Percentiles rank a stretch among this genome's conserved stretches.
Conservation (phyloP, 2,888 invertebrate species). For the Callyntrura sp. region DNA sequence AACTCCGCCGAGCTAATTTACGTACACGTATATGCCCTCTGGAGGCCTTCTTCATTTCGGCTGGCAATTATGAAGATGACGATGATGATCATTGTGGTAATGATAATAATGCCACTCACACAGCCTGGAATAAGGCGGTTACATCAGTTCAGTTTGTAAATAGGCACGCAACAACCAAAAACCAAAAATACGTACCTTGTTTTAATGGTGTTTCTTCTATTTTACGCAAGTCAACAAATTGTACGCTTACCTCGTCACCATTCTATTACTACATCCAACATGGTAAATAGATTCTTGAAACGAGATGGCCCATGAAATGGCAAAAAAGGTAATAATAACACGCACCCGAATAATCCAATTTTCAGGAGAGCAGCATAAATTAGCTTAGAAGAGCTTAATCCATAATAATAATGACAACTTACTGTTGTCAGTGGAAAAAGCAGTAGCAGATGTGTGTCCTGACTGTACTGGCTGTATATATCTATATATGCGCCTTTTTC, state of each 20-base stretch:
- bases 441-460: constrained; percentile 15
- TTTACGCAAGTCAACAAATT: background rate
- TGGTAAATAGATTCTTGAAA: constrained; percentile 56
- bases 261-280: too few species aligned
- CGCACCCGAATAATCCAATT: constrained; percentile 74
- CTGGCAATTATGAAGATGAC: constrained; percentile 58
- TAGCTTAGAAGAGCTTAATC: constrained; percentile 75
- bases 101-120: too few species aligned
- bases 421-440: constrained; percentile 9
- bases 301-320: constrained; percentile 44
- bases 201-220: constrained; percentile 16
- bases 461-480: background rate
- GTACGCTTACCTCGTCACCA: background rate
- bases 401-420: constrained; percentile 64
- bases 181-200: background rate
- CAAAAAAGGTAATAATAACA: constrained; percentile 64
- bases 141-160: background rate
- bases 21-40: constrained; percentile 74
- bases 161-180: background rate
- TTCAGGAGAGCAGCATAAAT: constrained; percentile 76
- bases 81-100: too few species aligned
- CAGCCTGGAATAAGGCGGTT: too few species aligned
- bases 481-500: constrained; percentile 18
- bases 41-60: constrained; percentile 54
- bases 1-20: constrained; percentile 75